Conservation (phyloP, 2,888 invertebrate species). For the Spialia ferax region DNA sequence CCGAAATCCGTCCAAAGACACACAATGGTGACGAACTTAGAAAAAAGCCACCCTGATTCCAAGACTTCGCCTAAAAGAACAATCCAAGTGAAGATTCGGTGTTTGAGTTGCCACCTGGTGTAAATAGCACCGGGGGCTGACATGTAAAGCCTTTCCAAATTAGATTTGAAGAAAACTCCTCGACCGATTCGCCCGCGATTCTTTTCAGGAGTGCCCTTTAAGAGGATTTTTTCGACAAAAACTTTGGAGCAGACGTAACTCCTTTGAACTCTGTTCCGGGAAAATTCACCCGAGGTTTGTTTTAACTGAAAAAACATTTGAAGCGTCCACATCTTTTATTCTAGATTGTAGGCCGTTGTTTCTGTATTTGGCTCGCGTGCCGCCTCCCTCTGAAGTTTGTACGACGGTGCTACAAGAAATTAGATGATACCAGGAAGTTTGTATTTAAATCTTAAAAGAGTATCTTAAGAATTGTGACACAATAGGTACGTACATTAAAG, state of each 20-base stretch:
- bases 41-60: not conserved
- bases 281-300: slow-evolving; percentile 18
- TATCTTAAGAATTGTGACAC: too few species aligned
- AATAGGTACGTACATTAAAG: too few species aligned
- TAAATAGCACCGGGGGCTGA: slow-evolving; percentile 49
- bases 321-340: slow-evolving; percentile 23
- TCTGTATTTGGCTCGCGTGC: not conserved
- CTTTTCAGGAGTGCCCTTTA: slow-evolving; percentile 33
- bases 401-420: too few species aligned
- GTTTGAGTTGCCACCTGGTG: slow-evolving; percentile 19
- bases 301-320: slow-evolving; percentile 19
- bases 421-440: not conserved
- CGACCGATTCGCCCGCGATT: slow-evolving; percentile 25
- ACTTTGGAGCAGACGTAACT: slow-evolving; percentile 38
- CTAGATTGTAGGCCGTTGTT: not conserved
- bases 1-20: not conserved
- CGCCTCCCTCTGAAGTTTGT: not conserved
- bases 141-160: slow-evolving; percentile 60
- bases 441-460: too few species aligned
- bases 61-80: slow-evolving; percentile 3
- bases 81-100: slow-evolving; percentile 8
- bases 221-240: slow-evolving; percentile 24
- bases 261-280: slow-evolving; percentile 35
- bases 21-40: not conserved
- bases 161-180: slow-evolving; percentile 51